A percentile compares a stretch with the other conserved stretches of the same genome.
Evolutionary conservation across 2,797 vertebrate species (phyloP).

Genomic region (Astyanax mexicanus): DNA sequence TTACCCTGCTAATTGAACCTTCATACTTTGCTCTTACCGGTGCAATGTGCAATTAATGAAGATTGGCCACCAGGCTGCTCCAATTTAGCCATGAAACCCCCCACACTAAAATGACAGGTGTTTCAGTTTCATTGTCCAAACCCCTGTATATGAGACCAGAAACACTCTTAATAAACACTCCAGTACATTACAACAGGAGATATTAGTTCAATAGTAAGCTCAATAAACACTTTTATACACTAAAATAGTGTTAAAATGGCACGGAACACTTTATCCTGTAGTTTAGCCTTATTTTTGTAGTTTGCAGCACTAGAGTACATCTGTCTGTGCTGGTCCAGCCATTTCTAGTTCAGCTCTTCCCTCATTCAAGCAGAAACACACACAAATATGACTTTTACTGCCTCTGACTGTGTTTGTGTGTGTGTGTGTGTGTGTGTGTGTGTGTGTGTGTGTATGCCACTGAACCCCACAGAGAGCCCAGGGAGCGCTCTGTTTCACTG

Average conservation of each 20-base stretch:
- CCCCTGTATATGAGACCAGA: too few species aligned
- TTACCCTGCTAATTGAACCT: too few species aligned
- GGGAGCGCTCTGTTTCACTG: conserved; percentile 34
- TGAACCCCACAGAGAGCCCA: conserved; percentile 29
- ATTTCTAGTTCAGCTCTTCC: not conserved
- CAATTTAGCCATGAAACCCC: too few species aligned
- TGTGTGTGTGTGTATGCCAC: conserved; percentile 4
- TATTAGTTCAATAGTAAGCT: not conserved
- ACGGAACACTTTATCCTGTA: not conserved
- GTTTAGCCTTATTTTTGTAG: too few species aligned
- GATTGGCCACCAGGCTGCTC: too few species aligned
- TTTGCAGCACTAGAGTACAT: not conserved
- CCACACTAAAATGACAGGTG: too few species aligned
- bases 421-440: too few species aligned
- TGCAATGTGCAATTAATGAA: too few species aligned
- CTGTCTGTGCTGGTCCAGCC: not conserved
- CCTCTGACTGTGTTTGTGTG: conserved; percentile 1
- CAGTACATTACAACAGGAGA: not conserved
- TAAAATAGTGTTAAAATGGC: too few species aligned
- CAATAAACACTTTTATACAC: not conserved
- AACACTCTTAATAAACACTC: not conserved
- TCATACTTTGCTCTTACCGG: too few species aligned
- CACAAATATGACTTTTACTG: conserved; percentile 35
- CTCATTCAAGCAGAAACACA: conserved; percentile 32
- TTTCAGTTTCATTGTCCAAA: too few species aligned